phyloP scores from a whole-genome alignment of 2,888 invertebrate species.

The Pseudoips prasinana region DNA sequence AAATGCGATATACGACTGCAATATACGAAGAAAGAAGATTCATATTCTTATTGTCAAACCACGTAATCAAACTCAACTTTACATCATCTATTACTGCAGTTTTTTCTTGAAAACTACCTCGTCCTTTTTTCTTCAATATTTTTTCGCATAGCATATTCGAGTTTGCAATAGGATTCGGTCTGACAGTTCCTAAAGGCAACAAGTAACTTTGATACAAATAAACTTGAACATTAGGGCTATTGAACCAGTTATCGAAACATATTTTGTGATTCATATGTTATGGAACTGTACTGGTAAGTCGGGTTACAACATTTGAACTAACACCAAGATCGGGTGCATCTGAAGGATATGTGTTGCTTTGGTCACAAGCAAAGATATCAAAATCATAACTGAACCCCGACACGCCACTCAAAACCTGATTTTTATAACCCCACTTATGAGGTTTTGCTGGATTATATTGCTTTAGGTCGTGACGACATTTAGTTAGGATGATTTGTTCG shows the following conservation, averaged over 20 bases:
- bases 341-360: constrained; percentile 26
- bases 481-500: constrained; percentile 47
- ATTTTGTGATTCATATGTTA: constrained; percentile 35
- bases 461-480: constrained; percentile 17
- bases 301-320: constrained; percentile 33
- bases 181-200: neutral
- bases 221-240: constrained; percentile 15
- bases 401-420: constrained; percentile 46
- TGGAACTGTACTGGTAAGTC: constrained; percentile 30
- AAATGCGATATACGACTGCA: too few relatives aligned
- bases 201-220: constrained; percentile 1
- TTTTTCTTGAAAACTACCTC: neutral
- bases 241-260: constrained; percentile 45
- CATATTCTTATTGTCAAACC: constrained; percentile 3
- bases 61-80: neutral
- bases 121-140: constrained; percentile 13
- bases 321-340: constrained; percentile 35
- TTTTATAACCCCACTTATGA: constrained; percentile 46
- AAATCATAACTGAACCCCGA: constrained; percentile 50
- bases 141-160: constrained; percentile 17
- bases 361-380: constrained; percentile 40
- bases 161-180: constrained; percentile 18
- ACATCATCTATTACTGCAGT: neutral
- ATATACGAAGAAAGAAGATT: constrained; percentile 1
- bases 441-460: constrained; percentile 48